Conservation (phyloP, 2,113 vertebrate species). For the Rhizomys pruinosus region DNA sequence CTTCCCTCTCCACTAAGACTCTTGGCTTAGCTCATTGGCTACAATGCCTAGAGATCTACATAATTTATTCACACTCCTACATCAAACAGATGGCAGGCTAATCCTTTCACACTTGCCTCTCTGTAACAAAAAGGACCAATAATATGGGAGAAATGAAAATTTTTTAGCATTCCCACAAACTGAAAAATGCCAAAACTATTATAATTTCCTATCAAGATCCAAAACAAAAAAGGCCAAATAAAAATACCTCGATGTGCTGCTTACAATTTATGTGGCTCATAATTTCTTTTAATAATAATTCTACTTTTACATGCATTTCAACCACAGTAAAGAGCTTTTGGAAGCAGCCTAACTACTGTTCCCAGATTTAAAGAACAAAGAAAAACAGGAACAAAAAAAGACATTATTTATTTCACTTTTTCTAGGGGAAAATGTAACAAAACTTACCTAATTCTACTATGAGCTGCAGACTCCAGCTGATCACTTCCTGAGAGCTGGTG, state of each 20-base stretch:
- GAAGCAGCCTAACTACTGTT: constrained; percentile 82
- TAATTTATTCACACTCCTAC: constrained; percentile 81
- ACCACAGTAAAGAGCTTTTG: constrained; percentile 78
- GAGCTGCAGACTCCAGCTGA: constrained; percentile 88
- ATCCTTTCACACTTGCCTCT: constrained; percentile 66
- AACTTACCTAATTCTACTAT: constrained; percentile 93
- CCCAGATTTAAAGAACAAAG: constrained; percentile 83
- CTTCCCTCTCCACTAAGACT: constrained; percentile 75
- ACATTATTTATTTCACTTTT: constrained; percentile 71
- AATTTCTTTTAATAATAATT: constrained; percentile 40
- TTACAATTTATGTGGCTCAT: constrained; percentile 28
- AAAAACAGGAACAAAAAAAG: constrained; percentile 79
- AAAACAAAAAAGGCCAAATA: constrained; percentile 14
- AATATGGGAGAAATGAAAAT: constrained; percentile 18
- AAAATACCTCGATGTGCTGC: constrained; percentile 16
- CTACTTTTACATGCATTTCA: constrained; percentile 81
- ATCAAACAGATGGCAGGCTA: constrained; percentile 22
- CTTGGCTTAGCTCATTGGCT: constrained; percentile 84
- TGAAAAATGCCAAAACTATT: constrained; percentile 54
- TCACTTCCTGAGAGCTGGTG: constrained; percentile 91
- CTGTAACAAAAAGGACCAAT: constrained; percentile 58
- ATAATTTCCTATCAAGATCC: background rate
- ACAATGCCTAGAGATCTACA: constrained; percentile 80
- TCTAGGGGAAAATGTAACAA: constrained; percentile 76
- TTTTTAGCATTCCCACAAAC: constrained; percentile 39